A percentile compares a stretch with the other conserved stretches of the same genome.
phyloP scores from a whole-genome alignment of 30 jellyfish, hydroid and myxozoan genomes.

The Catostylus mosaicus region DNA sequence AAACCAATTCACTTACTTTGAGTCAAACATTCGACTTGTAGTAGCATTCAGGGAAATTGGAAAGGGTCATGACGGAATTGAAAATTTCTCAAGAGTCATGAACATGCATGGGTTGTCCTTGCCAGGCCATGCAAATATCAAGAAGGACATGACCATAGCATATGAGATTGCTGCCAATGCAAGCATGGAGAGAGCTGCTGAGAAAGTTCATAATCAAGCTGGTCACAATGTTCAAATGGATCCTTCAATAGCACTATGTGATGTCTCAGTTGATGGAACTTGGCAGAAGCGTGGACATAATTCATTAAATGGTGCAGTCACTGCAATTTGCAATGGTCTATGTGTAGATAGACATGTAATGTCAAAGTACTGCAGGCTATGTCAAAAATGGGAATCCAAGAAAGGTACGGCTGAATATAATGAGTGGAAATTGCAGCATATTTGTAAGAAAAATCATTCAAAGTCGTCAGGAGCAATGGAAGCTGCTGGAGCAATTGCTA shows the following conservation, averaged over 20 bases:
- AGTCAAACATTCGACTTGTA: background rate
- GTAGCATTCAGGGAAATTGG: background rate
- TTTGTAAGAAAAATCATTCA: conserved; percentile 39
- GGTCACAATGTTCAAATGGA: background rate
- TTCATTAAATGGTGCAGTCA: conserved; percentile 7
- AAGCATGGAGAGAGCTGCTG: conserved; percentile 10
- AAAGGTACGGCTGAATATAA: conserved; percentile 39
- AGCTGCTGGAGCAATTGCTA: conserved; percentile 59
- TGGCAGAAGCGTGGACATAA: conserved; percentile 25
- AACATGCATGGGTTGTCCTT: conserved; percentile 4
- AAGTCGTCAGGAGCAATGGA: conserved; percentile 69
- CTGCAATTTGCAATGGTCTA: conserved; percentile 1
- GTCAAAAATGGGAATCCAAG: conserved; percentile 24
- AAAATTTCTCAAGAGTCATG: conserved; percentile 15
- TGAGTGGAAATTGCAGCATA: conserved; percentile 26
- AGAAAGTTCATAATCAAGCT: background rate
- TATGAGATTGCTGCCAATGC: conserved; percentile 21
- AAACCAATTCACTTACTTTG: background rate
- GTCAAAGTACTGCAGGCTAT: background rate
- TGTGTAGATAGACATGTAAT: conserved; percentile 4
- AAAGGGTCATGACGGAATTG: conserved; percentile 18
- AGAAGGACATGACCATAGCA: conserved; percentile 7
- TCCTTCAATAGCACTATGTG: conserved; percentile 20
- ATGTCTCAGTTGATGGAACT: conserved; percentile 11
- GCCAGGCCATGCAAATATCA: background rate